Base-by-base conservation (phyloP, 2,888 invertebrate species). In the Drosophila mulleri region DNA sequence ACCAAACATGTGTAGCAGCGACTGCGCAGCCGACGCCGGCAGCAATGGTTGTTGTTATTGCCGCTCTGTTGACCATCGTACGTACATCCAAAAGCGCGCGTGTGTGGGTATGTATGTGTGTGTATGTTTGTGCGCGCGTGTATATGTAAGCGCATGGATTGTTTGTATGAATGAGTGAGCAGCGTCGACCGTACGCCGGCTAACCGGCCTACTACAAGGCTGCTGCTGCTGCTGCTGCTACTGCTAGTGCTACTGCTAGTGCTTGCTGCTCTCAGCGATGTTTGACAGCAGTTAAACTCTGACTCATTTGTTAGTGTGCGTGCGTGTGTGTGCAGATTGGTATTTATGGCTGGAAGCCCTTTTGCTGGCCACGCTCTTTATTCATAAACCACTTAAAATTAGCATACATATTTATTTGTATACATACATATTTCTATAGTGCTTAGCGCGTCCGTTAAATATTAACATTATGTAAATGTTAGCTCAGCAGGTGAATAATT, bases 1-100 rank as follows among this genome's bases (percentile, higher is more conserved):
- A 76, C 63, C 80, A 82, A 89, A 85, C 85, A 88, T 85, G 88
- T 87, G 84, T 81, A 70, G 82, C 64, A 65, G 80, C 72, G 70
- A 53, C 70, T 64, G 74, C 77, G 79, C 81, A 75, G 72, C 77
- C 60, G 71, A 53, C 74, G 78, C 64, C 53, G 60, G 32, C 80
- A 59, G 80, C 53, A 52, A 16, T 60, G 45, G 53, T 80, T 78
- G 75, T 78, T 78, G 76, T 80, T 78, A 75, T 75, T 78, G 80
- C 76, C 71, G 75, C 64, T 77, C 71, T 75, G 71, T 77, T 71
- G 71, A 57, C 74, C 79, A 74, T 68, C 50, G 68, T 60, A 67
- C 75, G 26, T 77, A 63, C 50, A 65, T 50, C 48, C n/a, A 52
- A 37, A 26, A 41, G 45, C 53, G 14, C 37, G 44, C 18, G 26